A percentile compares a stretch with the other conserved stretches of the same genome.
phyloP scores from a whole-genome alignment of 2,113 vertebrate genomes.

The Nycticryphes semicollaris region DNA sequence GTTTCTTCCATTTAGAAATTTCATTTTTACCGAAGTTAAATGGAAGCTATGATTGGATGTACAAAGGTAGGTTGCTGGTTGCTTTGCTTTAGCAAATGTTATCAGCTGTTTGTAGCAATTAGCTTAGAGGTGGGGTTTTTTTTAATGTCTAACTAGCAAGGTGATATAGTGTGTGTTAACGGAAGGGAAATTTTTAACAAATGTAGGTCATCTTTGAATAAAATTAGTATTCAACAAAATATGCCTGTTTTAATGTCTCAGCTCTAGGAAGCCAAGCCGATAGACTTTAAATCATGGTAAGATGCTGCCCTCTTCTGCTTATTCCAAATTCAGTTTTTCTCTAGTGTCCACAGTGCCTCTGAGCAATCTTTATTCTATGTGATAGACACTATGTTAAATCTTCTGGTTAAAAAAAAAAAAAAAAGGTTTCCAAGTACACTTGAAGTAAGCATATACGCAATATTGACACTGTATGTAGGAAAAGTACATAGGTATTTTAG shows the following conservation, averaged over 20 bases:
- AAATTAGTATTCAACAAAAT: constrained; percentile 52
- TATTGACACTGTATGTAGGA: background rate
- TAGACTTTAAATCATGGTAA: background rate
- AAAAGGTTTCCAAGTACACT: background rate
- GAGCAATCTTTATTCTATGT: background rate
- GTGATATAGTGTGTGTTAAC: constrained; percentile 22
- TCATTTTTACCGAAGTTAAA: background rate
- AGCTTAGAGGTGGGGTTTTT: background rate
- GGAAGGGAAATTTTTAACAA: background rate
- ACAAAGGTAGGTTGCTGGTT: constrained; percentile 12
- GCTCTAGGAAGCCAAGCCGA: background rate
- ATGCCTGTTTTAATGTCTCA: background rate
- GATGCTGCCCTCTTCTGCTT: constrained; percentile 72
- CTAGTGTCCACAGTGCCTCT: background rate
- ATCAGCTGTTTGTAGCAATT: constrained; percentile 48
- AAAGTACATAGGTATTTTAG: background rate
- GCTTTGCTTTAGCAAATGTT: constrained; percentile 31
- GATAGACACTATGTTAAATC: background rate
- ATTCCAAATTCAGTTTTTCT: background rate
- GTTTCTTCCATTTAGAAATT: background rate
- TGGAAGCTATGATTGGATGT: background rate
- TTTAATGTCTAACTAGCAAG: background rate
- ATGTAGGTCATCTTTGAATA: constrained; percentile 59
- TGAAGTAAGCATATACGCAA: background rate
- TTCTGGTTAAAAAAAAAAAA: too few species aligned